A percentile compares a stretch with the other conserved stretches of the same genome.
Conservation (phyloP, 2,888 invertebrate species). For the Drosophila demipolita region DNA sequence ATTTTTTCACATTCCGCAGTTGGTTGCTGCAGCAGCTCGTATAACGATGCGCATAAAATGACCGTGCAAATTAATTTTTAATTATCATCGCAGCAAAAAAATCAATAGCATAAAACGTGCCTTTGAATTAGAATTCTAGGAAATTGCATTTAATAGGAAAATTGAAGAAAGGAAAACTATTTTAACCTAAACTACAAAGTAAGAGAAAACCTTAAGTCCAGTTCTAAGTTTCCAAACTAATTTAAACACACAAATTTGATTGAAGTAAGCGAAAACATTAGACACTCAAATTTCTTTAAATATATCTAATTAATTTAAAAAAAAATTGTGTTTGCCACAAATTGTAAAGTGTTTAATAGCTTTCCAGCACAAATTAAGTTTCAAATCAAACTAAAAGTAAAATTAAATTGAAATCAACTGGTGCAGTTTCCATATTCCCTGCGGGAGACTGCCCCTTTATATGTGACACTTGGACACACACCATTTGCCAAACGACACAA, state of each 20-base stretch:
- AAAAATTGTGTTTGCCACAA: not conserved
- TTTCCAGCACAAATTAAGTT: not conserved
- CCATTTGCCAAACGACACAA: constrained; percentile 31
- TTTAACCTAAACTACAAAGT: not conserved
- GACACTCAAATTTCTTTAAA: not conserved
- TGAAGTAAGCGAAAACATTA: not conserved
- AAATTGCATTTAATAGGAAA: constrained; percentile 23
- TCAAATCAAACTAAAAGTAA: not conserved
- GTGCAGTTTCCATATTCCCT: not conserved
- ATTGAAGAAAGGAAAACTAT: constrained; percentile 11
- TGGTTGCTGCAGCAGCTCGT: constrained; percentile 19
- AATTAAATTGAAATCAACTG: constrained; percentile 1
- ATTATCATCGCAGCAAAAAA: constrained; percentile 65
- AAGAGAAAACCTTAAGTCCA: not conserved
- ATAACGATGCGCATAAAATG: constrained; percentile 48
- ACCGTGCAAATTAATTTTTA: constrained; percentile 75
- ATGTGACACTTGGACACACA: constrained; percentile 16
- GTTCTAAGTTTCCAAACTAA: not conserved
- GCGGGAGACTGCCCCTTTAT: not conserved
- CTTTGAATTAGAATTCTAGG: constrained; percentile 48
- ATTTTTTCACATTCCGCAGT: constrained; percentile 59
- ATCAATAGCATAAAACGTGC: constrained; percentile 61
- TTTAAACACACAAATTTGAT: not conserved
- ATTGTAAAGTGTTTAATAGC: not conserved
- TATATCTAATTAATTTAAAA: not conserved